Percentiles rank a stretch among this genome's conserved stretches.
Evolutionary conservation across 2,113 vertebrate species (phyloP).

Genomic region (Reinhardtius hippoglossoides): DNA sequence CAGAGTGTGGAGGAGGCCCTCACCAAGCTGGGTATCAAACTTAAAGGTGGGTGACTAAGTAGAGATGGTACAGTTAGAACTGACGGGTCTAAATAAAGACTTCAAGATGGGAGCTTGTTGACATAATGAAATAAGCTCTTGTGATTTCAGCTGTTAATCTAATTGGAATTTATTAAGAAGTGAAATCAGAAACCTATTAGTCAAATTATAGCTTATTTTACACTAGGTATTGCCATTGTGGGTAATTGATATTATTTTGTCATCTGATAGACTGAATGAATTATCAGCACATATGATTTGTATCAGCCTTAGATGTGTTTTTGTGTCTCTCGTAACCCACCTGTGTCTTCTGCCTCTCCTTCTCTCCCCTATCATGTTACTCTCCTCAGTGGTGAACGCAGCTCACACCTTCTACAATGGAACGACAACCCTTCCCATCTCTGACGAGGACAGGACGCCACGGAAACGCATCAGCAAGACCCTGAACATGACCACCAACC

Average conservation of each 20-base stretch:
- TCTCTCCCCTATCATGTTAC: neutral
- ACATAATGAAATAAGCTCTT: neutral
- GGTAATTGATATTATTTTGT: neutral
- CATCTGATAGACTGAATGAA: neutral
- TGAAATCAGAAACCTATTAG: neutral
- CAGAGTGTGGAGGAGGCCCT: constrained; percentile 97
- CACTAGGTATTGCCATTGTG: neutral
- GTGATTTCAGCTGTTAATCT: neutral
- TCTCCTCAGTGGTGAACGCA: constrained; percentile 91
- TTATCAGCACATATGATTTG: neutral
- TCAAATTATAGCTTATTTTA: neutral
- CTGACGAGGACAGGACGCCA: constrained; percentile 96
- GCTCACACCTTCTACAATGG: constrained; percentile 99
- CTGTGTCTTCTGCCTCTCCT: neutral
- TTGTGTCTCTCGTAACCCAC: neutral
- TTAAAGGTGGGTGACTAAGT: constrained; percentile 87
- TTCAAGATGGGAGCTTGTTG: neutral
- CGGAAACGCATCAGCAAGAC: constrained; percentile 99
- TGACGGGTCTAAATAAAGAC: neutral
- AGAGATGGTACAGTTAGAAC: neutral
- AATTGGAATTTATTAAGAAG: neutral
- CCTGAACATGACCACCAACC: constrained; percentile 98
- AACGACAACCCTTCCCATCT: constrained; percentile 97
- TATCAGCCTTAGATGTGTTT: neutral
- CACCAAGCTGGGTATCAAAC: constrained; percentile 94